A percentile compares a stretch with the other conserved stretches of the same genome.
These are phyloP conservation scores for Tangara arthus DNA, from an alignment of 2,797 vertebrate genomes.

Conservation along the genomic window DNA sequence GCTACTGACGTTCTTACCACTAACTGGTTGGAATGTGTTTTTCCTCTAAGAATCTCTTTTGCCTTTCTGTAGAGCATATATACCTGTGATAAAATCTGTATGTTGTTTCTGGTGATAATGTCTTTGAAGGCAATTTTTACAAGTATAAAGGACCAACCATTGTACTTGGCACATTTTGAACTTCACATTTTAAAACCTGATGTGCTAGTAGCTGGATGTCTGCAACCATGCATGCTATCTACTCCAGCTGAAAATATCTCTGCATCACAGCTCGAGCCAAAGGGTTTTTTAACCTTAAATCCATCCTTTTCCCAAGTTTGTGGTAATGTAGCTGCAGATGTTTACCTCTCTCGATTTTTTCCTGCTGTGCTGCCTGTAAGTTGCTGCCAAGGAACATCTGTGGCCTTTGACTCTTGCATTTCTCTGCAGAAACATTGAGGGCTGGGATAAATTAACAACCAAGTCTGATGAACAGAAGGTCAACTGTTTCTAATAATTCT, in stretches of 20 bases:
- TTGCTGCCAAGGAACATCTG: background rate
- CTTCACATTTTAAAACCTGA: background rate
- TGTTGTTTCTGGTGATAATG: background rate
- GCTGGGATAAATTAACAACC: background rate
- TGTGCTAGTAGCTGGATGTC: background rate
- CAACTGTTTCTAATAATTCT: background rate
- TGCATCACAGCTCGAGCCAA: background rate
- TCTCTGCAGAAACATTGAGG: background rate
- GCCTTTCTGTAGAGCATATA: background rate
- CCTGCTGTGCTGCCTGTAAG: background rate
- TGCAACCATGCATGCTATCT: background rate
- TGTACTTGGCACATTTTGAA: background rate
- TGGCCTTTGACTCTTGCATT: background rate
- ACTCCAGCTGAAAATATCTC: background rate
- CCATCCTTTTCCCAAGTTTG: background rate
- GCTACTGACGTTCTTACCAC: background rate
- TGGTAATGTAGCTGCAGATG: background rate
- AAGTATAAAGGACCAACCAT: background rate
- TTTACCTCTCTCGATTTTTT: background rate
- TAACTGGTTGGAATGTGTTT: background rate
- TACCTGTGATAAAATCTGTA: background rate
- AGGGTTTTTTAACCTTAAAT: background rate
- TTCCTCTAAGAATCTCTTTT: background rate
- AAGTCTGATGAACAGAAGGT: background rate
- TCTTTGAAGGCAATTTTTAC: background rate